Percentiles rank a stretch among this genome's conserved stretches.
phyloP scores from a whole-genome alignment of 2,888 invertebrate species.

The Orchesella flavescens region DNA sequence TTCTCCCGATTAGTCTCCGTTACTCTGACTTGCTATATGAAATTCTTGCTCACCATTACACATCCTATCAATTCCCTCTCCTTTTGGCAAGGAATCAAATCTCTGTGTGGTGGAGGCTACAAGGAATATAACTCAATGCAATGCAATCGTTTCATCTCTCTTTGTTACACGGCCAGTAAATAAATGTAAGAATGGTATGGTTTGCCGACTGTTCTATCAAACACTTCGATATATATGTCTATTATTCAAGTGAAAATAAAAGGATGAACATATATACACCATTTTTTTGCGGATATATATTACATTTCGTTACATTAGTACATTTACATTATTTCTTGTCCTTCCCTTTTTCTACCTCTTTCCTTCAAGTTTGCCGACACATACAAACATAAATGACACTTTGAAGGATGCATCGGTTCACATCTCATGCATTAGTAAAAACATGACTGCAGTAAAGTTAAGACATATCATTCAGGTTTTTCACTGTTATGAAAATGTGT shows the following conservation, averaged over 20 bases:
- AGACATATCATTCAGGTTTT: neutral
- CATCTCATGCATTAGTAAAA: conserved; percentile 11
- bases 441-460: too few species aligned
- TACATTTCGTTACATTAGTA: neutral
- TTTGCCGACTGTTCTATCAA: too few species aligned
- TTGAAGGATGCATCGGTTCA: neutral
- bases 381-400: too few species aligned
- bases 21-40: too few species aligned
- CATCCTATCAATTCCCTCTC: too few species aligned
- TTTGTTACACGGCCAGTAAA: too few species aligned
- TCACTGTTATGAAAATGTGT: too few species aligned
- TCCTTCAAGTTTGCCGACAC: too few species aligned
- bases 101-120: neutral
- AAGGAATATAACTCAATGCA: conserved; percentile 11
- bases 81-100: conserved; percentile 22
- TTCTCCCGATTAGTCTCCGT: too few species aligned
- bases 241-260: neutral
- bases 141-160: conserved; percentile 1
- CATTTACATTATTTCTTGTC: neutral
- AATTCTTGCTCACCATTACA: too few species aligned
- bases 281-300: neutral
- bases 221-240: too few species aligned
- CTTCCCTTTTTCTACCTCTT: neutral
- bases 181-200: neutral
- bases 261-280: neutral